Conservation (phyloP, 2,797 vertebrate species). For the Pseudopleuronectes americanus region DNA sequence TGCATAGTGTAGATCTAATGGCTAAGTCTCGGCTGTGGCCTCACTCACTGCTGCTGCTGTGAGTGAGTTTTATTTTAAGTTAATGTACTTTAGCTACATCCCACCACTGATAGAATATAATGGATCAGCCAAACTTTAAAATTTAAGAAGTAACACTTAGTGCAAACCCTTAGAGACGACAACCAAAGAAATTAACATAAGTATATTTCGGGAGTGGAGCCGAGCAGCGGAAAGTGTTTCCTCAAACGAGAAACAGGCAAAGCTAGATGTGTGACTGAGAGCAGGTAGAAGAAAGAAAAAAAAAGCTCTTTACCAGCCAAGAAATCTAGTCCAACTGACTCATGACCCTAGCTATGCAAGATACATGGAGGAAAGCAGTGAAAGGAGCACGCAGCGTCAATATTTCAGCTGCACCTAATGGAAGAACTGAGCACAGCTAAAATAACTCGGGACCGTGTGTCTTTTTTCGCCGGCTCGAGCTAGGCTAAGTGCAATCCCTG, state of each 20-base stretch:
- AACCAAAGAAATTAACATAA: not conserved
- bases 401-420: slow-evolving; percentile 77
- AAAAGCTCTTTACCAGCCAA: slow-evolving; percentile 31
- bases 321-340: slow-evolving; percentile 43
- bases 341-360: slow-evolving; percentile 22
- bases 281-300: slow-evolving; percentile 9
- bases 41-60: too few relatives aligned
- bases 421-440: slow-evolving; percentile 67
- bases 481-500: slow-evolving; percentile 79
- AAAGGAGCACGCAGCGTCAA: slow-evolving; percentile 62
- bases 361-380: slow-evolving; percentile 29
- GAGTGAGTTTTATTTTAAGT: too few relatives aligned
- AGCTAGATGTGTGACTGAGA: not conserved
- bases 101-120: too few relatives aligned
- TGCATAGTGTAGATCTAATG: too few relatives aligned
- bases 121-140: too few relatives aligned
- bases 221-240: not conserved
- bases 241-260: not conserved
- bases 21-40: too few relatives aligned
- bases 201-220: not conserved
- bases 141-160: too few relatives aligned
- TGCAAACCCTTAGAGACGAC: too few relatives aligned
- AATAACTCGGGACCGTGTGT: slow-evolving; percentile 65
- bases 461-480: slow-evolving; percentile 57
- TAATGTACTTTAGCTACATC: too few relatives aligned